Base-by-base conservation (phyloP, 2,797 vertebrate genomes). In the Poecilia gillii region DNA sequence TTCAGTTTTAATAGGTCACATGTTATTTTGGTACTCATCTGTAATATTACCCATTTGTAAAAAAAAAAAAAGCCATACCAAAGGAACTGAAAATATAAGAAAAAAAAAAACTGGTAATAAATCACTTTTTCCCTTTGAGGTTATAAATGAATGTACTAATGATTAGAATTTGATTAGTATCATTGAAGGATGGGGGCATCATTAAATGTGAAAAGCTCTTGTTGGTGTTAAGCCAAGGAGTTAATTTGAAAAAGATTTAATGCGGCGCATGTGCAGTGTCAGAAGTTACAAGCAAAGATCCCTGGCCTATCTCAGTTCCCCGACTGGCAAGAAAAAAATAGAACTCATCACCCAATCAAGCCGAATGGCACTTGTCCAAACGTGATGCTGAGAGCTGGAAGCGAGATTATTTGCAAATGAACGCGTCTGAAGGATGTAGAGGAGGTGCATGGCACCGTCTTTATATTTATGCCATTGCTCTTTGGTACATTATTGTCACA, bases 291-390 rank as follows among this genome's bases (percentile, higher is more conserved):
- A 75, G 70, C 78, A 76, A 75, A 84, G 88, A 81, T 81, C 55
- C 43, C 81, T 82, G 78, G 57, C 70, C 49, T 77, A 53, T 76
- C 74, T 81, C 7, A 28, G 33, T 59, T 41, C 36, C 41, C 77
- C 82, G 77, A 73, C 82, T 81, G 78, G 68, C 62, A 76, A 90
- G 39, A 64, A 66, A 87, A 66, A 87, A 59, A 74, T 82, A 76
- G 73, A 89, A 91, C 90, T 86, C 91, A 90, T 90, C 83, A 87
- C 86, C 84, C 82, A 90, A 91, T 87, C 91, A 91, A 86, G 82
- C 86, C 84, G 84, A 90, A 87, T 81, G 89, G 82, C 76, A 87
- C 82, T 86, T 84, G 75, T 83, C 74, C 79, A 84, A 86, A 88
- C 78, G 76, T 47, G 36, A 75, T 78, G 76, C 72, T 33, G 41